Percentiles rank a stretch among this genome's conserved stretches.
Evolutionary conservation across 2,797 vertebrate genomes (phyloP).

Genomic region (Rallus crepitans): DNA sequence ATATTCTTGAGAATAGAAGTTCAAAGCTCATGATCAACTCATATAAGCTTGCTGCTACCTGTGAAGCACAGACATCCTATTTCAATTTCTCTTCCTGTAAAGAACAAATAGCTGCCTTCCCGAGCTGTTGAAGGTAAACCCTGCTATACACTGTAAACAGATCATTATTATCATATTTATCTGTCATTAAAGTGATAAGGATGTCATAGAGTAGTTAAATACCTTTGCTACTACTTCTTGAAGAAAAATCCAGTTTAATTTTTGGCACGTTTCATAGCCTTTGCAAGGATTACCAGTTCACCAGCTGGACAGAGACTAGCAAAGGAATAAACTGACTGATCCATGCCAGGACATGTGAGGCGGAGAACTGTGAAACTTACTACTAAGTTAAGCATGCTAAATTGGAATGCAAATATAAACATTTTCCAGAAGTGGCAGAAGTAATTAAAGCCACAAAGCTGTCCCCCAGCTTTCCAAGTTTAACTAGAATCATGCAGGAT

Average conservation of each 20-base stretch:
- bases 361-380: neutral
- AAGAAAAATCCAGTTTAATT: neutral
- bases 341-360: neutral
- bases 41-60: neutral
- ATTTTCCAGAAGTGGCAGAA: constrained; percentile 7
- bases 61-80: neutral
- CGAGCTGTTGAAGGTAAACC: neutral
- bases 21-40: neutral
- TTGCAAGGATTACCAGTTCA: neutral
- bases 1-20: neutral
- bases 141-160: neutral
- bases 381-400: neutral
- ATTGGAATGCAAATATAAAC: neutral
- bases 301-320: neutral
- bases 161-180: neutral
- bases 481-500: neutral
- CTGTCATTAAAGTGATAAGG: neutral
- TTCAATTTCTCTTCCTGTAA: neutral
- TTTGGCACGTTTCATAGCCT: neutral
- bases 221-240: neutral
- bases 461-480: neutral
- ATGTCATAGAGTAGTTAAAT: neutral
- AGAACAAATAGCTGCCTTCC: neutral
- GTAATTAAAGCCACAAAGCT: neutral
- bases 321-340: constrained; percentile 3